Percentiles rank a stretch among this genome's conserved stretches.
Conservation (phyloP, 2,113 vertebrate species). For the Gallinago undulata region DNA sequence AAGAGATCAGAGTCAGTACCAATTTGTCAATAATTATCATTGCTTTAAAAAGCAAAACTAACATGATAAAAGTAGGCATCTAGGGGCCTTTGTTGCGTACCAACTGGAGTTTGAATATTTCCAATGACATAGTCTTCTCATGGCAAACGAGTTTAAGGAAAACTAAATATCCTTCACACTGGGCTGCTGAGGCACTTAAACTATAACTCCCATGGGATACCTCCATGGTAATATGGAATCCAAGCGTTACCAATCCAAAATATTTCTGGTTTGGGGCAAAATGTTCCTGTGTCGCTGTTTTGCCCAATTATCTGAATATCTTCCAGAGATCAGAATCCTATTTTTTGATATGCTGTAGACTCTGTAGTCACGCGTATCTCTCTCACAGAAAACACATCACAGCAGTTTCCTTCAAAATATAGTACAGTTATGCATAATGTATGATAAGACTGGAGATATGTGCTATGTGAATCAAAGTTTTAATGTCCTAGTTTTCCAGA, state of each 20-base stretch:
- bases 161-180: not conserved
- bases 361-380: not conserved
- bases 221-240: not conserved
- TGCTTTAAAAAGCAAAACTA: conserved; percentile 23
- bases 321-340: not conserved
- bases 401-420: conserved; percentile 46
- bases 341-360: not conserved
- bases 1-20: conserved; percentile 9
- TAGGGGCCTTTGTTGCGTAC: not conserved
- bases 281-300: not conserved
- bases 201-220: not conserved
- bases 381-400: conserved; percentile 29
- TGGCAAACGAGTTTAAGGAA: not conserved
- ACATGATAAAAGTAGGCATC: not conserved
- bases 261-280: not conserved
- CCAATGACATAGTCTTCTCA: not conserved
- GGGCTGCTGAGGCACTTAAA: not conserved
- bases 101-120: not conserved
- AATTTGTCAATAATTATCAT: conserved; percentile 25
- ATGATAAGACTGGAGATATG: not conserved
- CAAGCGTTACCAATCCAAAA: not conserved
- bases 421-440: conserved; percentile 41
- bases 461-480: conserved; percentile 47
- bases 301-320: not conserved
- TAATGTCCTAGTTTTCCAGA: conserved; percentile 51